Conservation (phyloP, 2,888 invertebrate species). For the Andricus quercusramuli region DNA sequence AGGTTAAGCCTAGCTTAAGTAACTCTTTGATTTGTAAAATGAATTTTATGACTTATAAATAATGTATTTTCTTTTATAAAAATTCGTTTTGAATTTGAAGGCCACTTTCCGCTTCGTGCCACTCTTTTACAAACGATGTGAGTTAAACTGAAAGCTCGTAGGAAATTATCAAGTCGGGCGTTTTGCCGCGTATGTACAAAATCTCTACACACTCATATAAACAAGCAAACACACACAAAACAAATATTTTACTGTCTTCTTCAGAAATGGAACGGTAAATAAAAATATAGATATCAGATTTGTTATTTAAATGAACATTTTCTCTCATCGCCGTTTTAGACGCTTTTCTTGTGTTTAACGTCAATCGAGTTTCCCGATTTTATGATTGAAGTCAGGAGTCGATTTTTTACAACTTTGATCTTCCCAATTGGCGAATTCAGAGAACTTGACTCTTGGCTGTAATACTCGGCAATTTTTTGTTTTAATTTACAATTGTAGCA, state of each 20-base stretch:
- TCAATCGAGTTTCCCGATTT: slow-evolving; percentile 19
- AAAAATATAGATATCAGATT: slow-evolving; percentile 30
- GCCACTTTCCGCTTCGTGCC: slow-evolving; percentile 28
- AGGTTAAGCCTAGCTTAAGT: neutral
- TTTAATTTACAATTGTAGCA: neutral
- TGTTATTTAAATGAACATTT: slow-evolving; percentile 28
- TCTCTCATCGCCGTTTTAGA: slow-evolving; percentile 29
- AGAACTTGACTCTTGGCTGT: neutral
- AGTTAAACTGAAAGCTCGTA: slow-evolving; percentile 26
- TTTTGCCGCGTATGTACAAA: slow-evolving; percentile 34
- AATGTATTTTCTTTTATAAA: slow-evolving; percentile 14
- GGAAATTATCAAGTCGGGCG: slow-evolving; percentile 35
- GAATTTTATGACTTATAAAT: neutral
- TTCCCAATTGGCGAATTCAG: neutral
- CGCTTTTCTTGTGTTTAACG: slow-evolving; percentile 29
- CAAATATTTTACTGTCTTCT: slow-evolving; percentile 28
- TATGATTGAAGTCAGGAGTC: neutral
- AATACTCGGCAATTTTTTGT: neutral
- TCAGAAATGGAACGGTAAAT: slow-evolving; percentile 2
- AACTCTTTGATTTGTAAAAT: neutral
- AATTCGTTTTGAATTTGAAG: slow-evolving; percentile 4
- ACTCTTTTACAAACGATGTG: slow-evolving; percentile 28
- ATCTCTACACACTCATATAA: slow-evolving; percentile 29
- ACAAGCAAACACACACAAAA: slow-evolving; percentile 26
- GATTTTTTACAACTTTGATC: slow-evolving; percentile 1